Evolutionary conservation across 1,140 invertebrate genomes (phyloP).

Genomic region (Elymnias hypermnestra): DNA sequence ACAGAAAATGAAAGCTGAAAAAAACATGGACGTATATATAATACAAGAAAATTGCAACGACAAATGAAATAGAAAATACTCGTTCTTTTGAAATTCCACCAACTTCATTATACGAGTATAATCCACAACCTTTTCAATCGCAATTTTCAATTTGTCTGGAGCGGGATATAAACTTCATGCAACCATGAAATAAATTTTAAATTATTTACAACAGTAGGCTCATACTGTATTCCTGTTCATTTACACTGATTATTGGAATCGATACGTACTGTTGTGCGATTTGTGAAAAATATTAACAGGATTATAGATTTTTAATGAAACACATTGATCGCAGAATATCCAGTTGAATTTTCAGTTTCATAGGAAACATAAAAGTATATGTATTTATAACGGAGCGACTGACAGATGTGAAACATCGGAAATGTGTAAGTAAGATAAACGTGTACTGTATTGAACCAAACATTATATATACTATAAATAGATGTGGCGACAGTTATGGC

Average conservation of each 20-base stretch:
- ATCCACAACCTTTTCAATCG: slow-evolving; percentile 3
- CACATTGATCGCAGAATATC: no score
- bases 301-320: background rate
- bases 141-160: slow-evolving; percentile 1
- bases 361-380: no score
- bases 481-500: no score
- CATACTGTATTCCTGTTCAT: background rate
- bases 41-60: background rate
- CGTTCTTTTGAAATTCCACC: slow-evolving; percentile 1
- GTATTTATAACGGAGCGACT: no score
- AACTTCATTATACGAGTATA: background rate
- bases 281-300: background rate
- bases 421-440: no score
- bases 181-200: slow-evolving; percentile 3
- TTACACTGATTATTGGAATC: background rate
- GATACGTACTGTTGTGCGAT: background rate
- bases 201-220: slow-evolving; percentile 3
- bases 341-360: slow-evolving; percentile 1
- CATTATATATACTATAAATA: no score
- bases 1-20: no score
- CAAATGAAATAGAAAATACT: background rate
- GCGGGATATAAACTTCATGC: slow-evolving; percentile 1
- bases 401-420: no score
- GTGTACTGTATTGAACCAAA: no score
- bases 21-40: no score